Conservation (phyloP, 2,113 vertebrate genomes). For the Lepidothrix coronata region DNA sequence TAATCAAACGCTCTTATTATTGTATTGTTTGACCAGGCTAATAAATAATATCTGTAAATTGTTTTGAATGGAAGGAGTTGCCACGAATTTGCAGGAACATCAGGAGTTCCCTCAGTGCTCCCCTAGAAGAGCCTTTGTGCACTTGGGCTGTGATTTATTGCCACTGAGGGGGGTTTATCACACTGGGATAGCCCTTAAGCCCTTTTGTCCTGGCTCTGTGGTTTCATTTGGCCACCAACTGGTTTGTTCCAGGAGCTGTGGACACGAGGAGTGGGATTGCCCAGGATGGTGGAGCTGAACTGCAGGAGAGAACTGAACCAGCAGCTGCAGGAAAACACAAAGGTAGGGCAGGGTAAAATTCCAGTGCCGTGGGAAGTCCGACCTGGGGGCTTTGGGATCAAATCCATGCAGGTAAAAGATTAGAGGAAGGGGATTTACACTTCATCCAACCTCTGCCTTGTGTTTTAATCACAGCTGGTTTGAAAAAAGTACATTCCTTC, state of each 20-base stretch:
- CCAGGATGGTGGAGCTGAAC: neutral
- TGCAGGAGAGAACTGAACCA: constrained; percentile 2
- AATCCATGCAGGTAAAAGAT: neutral
- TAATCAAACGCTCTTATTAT: too few species aligned
- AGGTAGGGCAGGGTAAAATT: neutral
- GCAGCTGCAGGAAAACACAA: neutral
- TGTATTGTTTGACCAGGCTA: too few species aligned
- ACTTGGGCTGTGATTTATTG: neutral
- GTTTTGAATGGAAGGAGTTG: too few species aligned
- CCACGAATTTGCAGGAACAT: too few species aligned
- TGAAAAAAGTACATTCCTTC: neutral
- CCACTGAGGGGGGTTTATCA: neutral
- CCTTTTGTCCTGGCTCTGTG: neutral
- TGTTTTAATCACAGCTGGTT: neutral
- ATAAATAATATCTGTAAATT: too few species aligned
- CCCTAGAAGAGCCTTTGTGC: neutral
- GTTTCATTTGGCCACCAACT: neutral
- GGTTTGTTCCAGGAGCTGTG: neutral
- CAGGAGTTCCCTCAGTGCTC: neutral
- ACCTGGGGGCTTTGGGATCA: neutral
- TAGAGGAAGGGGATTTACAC: neutral
- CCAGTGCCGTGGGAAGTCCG: neutral
- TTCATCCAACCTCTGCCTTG: neutral
- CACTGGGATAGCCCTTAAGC: neutral
- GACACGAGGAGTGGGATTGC: neutral